phyloP scores from a whole-genome alignment of 2,797 vertebrate genomes.

The Micrastur ruficollis region DNA sequence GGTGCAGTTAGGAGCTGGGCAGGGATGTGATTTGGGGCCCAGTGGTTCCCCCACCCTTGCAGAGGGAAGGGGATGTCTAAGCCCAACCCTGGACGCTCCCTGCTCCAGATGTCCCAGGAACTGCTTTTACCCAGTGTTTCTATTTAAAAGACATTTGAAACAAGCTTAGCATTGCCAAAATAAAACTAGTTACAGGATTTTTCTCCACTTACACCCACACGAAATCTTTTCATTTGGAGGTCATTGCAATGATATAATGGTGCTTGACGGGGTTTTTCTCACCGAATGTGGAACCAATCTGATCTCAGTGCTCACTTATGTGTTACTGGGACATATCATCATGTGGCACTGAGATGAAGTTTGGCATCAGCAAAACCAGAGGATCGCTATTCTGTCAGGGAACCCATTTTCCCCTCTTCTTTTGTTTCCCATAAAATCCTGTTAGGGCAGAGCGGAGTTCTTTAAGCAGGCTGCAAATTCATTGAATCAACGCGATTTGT shows the following conservation, averaged over 20 bases:
- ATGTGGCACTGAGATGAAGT: slow-evolving; percentile 10
- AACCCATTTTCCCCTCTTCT: background rate
- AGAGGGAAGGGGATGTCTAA: background rate
- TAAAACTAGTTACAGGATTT: slow-evolving; percentile 39
- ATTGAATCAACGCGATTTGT: background rate
- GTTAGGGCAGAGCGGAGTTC: background rate
- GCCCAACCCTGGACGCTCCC: background rate
- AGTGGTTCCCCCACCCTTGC: background rate
- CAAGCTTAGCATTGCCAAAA: slow-evolving; percentile 13
- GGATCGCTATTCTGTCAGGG: background rate
- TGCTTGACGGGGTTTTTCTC: rapidly evolving
- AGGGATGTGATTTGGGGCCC: background rate
- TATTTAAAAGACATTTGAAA: slow-evolving; percentile 26
- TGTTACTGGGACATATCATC: background rate
- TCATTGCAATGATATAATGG: slow-evolving; percentile 39
- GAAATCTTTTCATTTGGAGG: slow-evolving; percentile 18
- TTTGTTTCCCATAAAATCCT: slow-evolving; percentile 51
- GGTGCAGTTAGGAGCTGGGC: background rate
- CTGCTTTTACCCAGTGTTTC: background rate
- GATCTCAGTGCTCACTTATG: background rate
- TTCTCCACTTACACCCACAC: background rate
- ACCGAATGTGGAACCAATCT: slow-evolving; percentile 7
- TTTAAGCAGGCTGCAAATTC: background rate
- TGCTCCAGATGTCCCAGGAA: background rate
- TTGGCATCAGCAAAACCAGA: background rate